Evolutionary conservation across 2,113 vertebrate genomes (phyloP).

Genomic region (Pluvialis apricaria): DNA sequence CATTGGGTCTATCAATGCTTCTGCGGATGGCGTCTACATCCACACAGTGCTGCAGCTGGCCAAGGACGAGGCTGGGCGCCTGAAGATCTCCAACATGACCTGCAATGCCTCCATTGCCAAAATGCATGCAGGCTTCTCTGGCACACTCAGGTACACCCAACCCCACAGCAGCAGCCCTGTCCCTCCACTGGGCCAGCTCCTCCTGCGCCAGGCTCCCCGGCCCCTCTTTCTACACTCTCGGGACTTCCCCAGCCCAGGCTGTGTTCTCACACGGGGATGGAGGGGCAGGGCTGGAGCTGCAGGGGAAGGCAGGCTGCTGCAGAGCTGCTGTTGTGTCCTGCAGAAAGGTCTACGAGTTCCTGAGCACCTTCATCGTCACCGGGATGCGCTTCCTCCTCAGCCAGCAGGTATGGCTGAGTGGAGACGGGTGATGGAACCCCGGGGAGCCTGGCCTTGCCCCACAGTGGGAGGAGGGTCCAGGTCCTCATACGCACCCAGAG

Average conservation of each 20-base stretch:
- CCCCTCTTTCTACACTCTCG: not conserved
- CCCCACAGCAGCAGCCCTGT: too few species aligned
- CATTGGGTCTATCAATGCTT: slow-evolving; percentile 86
- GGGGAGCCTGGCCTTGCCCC: not conserved
- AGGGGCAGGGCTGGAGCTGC: not conserved
- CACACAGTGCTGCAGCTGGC: slow-evolving; percentile 79
- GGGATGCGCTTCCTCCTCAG: slow-evolving; percentile 91
- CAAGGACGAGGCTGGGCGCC: slow-evolving; percentile 78
- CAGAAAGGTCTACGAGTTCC: slow-evolving; percentile 88
- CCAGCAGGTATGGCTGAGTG: slow-evolving; percentile 74
- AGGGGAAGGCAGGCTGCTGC: not conserved
- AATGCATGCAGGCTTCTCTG: slow-evolving; percentile 83
- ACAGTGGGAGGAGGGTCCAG: not conserved
- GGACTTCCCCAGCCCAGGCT: not conserved
- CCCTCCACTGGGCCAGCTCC: not conserved
- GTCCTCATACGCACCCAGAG: not conserved
- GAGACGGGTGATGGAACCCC: fast-evolving
- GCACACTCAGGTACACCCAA: slow-evolving; percentile 83
- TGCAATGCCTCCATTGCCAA: slow-evolving; percentile 83
- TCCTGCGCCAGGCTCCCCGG: not conserved
- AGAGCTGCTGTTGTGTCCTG: slow-evolving; percentile 5
- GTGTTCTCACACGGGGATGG: not conserved
- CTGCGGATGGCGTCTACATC: slow-evolving; percentile 88
- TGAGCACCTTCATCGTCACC: slow-evolving; percentile 80
- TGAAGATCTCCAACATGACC: slow-evolving; percentile 87